Conservation (phyloP, 23 tunicate genomes). For the Styela clava region DNA sequence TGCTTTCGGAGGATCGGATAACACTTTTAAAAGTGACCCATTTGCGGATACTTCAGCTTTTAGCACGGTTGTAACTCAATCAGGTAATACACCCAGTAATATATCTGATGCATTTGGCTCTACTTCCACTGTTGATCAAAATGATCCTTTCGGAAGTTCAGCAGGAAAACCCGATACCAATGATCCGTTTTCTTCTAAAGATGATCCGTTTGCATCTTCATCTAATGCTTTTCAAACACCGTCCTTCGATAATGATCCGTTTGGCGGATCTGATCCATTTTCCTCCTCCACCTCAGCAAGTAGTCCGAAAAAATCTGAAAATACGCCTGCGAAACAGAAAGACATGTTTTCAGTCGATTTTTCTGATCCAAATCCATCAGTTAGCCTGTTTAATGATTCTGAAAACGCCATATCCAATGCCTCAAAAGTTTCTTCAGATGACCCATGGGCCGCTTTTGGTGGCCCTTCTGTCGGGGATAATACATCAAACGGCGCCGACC, state of each 20-base stretch:
- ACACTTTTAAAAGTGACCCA: background rate
- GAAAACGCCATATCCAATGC: background rate
- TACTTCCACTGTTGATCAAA: slow-evolving; percentile 55
- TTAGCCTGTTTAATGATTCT: background rate
- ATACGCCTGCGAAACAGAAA: background rate
- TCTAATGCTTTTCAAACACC: slow-evolving; percentile 1
- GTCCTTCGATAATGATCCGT: slow-evolving; percentile 44
- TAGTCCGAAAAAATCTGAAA: background rate
- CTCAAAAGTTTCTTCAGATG: slow-evolving; percentile 11
- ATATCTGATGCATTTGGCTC: background rate
- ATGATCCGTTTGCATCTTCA: slow-evolving; percentile 5
- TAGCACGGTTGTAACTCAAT: background rate
- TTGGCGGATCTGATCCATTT: slow-evolving; percentile 77
- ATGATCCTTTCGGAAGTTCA: slow-evolving; percentile 61
- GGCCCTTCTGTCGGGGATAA: background rate
- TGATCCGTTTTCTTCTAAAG: slow-evolving; percentile 13
- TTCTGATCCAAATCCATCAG: slow-evolving; percentile 9
- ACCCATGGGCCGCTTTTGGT: slow-evolving; percentile 94
- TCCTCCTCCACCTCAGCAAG: slow-evolving; percentile 27
- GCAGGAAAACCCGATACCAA: background rate
- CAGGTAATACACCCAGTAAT: background rate
- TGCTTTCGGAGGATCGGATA: background rate
- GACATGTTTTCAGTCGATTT: slow-evolving; percentile 10
- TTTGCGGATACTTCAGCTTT: background rate
- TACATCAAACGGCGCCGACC: slow-evolving; percentile 29